phyloP scores from a whole-genome alignment of 37 sponge, comb jelly and placozoan genomes.

The Spongia lamella region DNA sequence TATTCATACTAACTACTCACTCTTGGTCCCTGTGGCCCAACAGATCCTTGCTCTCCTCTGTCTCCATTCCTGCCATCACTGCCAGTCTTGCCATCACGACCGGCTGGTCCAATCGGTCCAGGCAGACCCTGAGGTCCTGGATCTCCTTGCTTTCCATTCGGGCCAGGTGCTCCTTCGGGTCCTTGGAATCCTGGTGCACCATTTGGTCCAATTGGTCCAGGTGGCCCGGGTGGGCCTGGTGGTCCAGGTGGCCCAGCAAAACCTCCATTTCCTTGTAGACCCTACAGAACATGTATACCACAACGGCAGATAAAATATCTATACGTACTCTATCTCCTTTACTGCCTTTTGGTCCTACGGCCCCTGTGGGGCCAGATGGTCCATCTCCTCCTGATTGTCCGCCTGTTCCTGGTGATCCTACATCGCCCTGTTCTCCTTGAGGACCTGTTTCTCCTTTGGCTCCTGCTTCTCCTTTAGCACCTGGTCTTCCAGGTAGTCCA shows the following conservation, averaged over 20 bases:
- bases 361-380: conserved; percentile 19
- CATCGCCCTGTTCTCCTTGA: too few relatives aligned
- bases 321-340: conserved; percentile 9
- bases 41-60: conserved; percentile 26
- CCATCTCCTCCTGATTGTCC: conserved; percentile 11
- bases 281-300: too few relatives aligned
- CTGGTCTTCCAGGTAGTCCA: conserved; percentile 60
- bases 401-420: conserved; percentile 28
- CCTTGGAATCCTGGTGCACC: conserved; percentile 50
- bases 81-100: conserved; percentile 21
- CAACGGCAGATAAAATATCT: too few relatives aligned
- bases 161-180: conserved; percentile 11
- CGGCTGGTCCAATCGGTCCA: conserved; percentile 45
- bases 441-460: conserved; percentile 16
- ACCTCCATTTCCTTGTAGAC: conserved; percentile 21
- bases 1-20: neutral
- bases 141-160: neutral
- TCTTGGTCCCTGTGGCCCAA: conserved; percentile 8
- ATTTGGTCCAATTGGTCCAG: conserved; percentile 45
- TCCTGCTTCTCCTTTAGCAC: conserved; percentile 46
- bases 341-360: conserved; percentile 30
- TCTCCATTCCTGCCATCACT: conserved; percentile 13
- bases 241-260: conserved; percentile 40
- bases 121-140: conserved; percentile 3
- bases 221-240: conserved; percentile 39